Evolutionary conservation across 2,888 invertebrate species (phyloP).

Genomic region (Acleris literana): DNA sequence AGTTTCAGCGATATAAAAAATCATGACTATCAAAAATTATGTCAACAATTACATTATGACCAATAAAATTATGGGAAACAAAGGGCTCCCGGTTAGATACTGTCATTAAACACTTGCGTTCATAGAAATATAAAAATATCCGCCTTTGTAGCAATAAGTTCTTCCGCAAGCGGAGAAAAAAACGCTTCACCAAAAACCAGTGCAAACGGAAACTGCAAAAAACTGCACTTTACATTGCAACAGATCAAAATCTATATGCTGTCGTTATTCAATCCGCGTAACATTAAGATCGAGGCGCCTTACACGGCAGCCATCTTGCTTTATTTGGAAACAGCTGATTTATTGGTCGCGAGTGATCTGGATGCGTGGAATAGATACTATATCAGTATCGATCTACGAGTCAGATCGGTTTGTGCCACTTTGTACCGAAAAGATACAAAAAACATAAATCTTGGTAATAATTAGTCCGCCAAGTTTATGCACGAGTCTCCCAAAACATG

Average conservation of each 20-base stretch:
- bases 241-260: conserved; percentile 43
- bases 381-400: conserved; percentile 52
- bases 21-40: too few species aligned
- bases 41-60: too few species aligned
- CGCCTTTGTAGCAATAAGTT: too few species aligned
- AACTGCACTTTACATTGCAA: conserved; percentile 43
- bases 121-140: too few species aligned
- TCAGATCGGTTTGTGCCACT: conserved; percentile 45
- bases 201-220: conserved; percentile 4
- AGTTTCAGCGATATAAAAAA: too few species aligned
- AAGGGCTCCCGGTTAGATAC: too few species aligned
- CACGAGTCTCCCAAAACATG: too few species aligned
- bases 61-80: too few species aligned
- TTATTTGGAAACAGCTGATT: conserved; percentile 71
- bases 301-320: conserved; percentile 55
- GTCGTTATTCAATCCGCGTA: conserved; percentile 52
- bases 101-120: too few species aligned
- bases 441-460: too few species aligned
- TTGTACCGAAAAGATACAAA: conserved; percentile 38
- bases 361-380: conserved; percentile 72
- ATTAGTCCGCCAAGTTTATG: too few species aligned
- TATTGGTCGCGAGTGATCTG: conserved; percentile 72
- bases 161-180: too few species aligned
- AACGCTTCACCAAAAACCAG: background rate
- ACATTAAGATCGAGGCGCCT: conserved; percentile 53